Evolutionary conservation across 2,797 vertebrate genomes (phyloP).

Genomic region (Crypturellus tataupa): DNA sequence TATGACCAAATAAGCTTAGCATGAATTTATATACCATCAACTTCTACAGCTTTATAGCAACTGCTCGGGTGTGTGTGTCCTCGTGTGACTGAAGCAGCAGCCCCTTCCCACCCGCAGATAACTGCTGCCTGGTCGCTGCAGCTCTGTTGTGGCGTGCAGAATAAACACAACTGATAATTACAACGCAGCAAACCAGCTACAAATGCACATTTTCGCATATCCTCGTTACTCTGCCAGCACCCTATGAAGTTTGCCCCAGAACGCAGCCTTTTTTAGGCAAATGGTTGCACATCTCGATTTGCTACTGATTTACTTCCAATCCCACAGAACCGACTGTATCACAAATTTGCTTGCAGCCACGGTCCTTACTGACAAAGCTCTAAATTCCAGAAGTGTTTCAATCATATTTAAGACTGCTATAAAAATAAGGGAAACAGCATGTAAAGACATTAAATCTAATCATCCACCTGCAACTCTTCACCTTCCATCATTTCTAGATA

Average conservation of each 20-base stretch:
- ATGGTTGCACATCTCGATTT: not conserved
- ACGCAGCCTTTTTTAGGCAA: not conserved
- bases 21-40: not conserved
- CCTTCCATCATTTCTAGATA: not conserved
- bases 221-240: not conserved
- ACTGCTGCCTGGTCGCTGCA: not conserved
- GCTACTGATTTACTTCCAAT: not conserved
- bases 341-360: not conserved
- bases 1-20: not conserved
- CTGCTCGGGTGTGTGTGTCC: no score
- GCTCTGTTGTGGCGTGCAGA: no score
- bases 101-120: not conserved
- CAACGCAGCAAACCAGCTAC: not conserved
- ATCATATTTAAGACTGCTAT: rapidly evolving
- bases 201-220: not conserved
- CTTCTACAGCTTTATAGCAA: no score
- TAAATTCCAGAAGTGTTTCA: not conserved
- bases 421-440: not conserved
- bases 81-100: not conserved
- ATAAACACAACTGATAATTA: not conserved
- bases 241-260: not conserved
- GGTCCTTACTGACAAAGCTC: no score
- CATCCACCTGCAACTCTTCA: not conserved
- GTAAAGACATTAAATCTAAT: not conserved
- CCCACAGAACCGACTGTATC: not conserved